These are phyloP conservation scores for Apis dorsata DNA, from an alignment of 1,140 invertebrate species.

Conservation along the genomic window DNA sequence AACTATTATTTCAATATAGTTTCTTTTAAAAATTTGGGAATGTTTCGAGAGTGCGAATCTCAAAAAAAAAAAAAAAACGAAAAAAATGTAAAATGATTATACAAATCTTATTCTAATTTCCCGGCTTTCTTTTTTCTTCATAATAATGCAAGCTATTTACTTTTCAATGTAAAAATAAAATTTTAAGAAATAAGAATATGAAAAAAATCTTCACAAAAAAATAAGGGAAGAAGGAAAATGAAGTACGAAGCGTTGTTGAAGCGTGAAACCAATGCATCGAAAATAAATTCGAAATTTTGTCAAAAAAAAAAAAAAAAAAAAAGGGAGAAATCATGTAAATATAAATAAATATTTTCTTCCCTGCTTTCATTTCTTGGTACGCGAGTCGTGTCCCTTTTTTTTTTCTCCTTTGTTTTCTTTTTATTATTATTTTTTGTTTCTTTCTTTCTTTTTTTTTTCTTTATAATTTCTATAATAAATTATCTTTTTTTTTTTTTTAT, in stretches of 20 bases:
- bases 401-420: neutral
- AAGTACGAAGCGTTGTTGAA: neutral
- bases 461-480: neutral
- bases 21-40: conserved; percentile 19
- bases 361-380: conserved; percentile 42
- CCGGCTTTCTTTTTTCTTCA: neutral
- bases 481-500: conserved; percentile 19
- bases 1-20: too few relatives aligned
- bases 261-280: neutral
- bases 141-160: neutral
- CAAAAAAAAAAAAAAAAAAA: neutral
- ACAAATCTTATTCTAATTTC: neutral
- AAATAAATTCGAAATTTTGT: neutral
- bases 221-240: conserved; percentile 12
- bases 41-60: conserved; percentile 26
- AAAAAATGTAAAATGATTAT: neutral
- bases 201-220: neutral
- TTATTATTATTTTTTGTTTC: neutral
- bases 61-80: neutral
- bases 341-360: conserved; percentile 67
- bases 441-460: neutral
- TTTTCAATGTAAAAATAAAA: too few relatives aligned
- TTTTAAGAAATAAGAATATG: neutral
- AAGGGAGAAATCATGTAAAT: conserved; percentile 60
- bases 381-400: conserved; percentile 71